Evolutionary conservation across 2,113 vertebrate genomes (phyloP).

Genomic region (Irena cyanogastra): DNA sequence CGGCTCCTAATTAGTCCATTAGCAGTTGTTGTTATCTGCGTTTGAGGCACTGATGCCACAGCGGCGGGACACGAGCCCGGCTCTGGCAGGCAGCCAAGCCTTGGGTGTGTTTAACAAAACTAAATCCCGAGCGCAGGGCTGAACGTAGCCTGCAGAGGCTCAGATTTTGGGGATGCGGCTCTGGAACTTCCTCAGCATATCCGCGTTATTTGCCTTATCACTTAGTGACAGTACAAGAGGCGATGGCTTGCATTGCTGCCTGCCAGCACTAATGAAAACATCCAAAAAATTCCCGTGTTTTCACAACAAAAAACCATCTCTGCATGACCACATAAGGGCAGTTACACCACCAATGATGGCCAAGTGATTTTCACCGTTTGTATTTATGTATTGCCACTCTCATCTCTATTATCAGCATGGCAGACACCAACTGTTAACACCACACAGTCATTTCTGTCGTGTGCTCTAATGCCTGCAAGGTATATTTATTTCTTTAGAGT

Average conservation of each 20-base stretch:
- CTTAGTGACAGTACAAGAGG: not conserved
- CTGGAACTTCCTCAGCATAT: not conserved
- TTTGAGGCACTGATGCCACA: not conserved
- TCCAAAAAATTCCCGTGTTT: not conserved
- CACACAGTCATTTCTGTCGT: not conserved
- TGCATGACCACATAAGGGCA: not conserved
- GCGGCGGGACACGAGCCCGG: not conserved
- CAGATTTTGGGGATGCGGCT: not conserved
- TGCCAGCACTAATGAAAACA: not conserved
- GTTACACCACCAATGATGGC: not conserved
- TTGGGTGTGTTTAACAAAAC: not conserved
- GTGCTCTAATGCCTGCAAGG: not conserved
- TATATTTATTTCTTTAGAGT: slow-evolving; percentile 7
- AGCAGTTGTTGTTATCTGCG: slow-evolving; percentile 39
- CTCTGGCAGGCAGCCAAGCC: slow-evolving; percentile 29
- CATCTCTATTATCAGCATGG: not conserved
- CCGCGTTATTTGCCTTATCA: not conserved
- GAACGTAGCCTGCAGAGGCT: not conserved
- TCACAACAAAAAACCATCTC: not conserved
- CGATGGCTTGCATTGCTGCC: not conserved
- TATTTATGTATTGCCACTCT: not conserved
- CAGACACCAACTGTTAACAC: not conserved
- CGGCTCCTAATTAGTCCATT: slow-evolving; percentile 63
- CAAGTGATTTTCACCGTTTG: not conserved
- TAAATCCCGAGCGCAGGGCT: not conserved